Evolutionary conservation across 1,140 invertebrate species (phyloP), one percentile per base, ranked within the genome.

Genomic region (Bombus soroeensis): DNA sequence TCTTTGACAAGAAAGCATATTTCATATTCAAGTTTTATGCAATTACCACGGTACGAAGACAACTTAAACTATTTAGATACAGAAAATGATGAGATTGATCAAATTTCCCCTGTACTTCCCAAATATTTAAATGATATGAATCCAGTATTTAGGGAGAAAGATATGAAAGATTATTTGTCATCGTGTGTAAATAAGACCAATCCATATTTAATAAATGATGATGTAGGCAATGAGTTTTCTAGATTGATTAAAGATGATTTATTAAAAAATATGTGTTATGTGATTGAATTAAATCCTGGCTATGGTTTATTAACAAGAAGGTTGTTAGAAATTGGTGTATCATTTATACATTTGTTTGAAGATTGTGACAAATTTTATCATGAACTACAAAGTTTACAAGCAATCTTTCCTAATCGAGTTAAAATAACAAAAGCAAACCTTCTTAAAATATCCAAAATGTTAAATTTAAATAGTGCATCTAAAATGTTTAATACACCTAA

Each of bases 251-350:
- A 62, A 39, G n/a, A 86, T 39, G 90, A 93, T 80, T 75, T 94
- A 13, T 59, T 72, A 25, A 71, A 87, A 34, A 86, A 90, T 62
- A 47, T 71, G 39, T 74, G 53, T 57, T 83, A 81, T 28, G 80
- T 94, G 34, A 81, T 91, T 3, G 93, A 95, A 86, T 64, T 89
- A 1, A 94, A 93, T 90, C 89, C 94, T 32, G 93, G 93, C 10
- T 37, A 89, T 15, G 94, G 94, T 64, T 32, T 92, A 25, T 78
- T 94, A 73, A 94, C 94, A 5, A 47, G 87, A 77, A 76, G 92
- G 25, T 86, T 95, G 32, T 75, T 95, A n/a, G 28, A 92, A 43
- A 53, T 70, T 70, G 90, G 83, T n/a, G 64, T 94, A 71, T 64
- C 87, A 25, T 9, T 47, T 10, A 83, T 94, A 34, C 57, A 92